Base-by-base conservation (phyloP, 2,797 vertebrate species). In the Coranthus polyacanthus region DNA sequence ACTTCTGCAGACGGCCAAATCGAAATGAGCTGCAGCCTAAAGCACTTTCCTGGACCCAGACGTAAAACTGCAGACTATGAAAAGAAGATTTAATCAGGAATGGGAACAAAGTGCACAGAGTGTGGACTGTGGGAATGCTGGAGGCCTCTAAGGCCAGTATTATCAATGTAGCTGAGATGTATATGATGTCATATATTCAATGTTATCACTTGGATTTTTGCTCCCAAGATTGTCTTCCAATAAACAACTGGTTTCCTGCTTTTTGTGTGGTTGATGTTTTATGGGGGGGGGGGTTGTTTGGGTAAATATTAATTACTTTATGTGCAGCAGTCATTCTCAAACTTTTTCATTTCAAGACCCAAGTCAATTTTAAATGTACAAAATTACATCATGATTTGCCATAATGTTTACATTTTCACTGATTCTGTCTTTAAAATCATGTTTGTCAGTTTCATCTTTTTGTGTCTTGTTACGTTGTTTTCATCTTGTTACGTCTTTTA, bases 161-260 rank as follows among this genome's bases (percentile, higher is more conserved):
- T 22, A 60, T 72, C 52, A 41, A 74, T 53, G 60, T 78, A 57
- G n/a, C 38, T 69, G 63, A 81, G 69, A 84, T 77, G 75, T 82
- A 61, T 81, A 70, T 84, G 78, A 88, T 88, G 88, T 91, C 84
- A 90, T 65, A 47, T 71, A 71, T 79, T 78, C 61, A 43, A 8
- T 82, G 70, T 86, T 65, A 73, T 71, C 68, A 63, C 75, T 73
- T 88, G 72, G 73, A 74, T 42, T 79, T 84, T 85, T 77, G 76
- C 74, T 53, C 68, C 71, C 59, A 60, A 81, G 59, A 89, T 79
- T 72, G 89, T 92, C 91, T 90, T 92, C 88, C 89, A 92, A 91
- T 92, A 91, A 92, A 91, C 55, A 81, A 79, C 74, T 82, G 76
- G 54, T 82, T 86, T 87, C 74, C 71, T 77, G 79, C 0, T 57